A percentile compares a stretch with the other conserved stretches of the same genome.
Evolutionary conservation across 1,140 invertebrate species (phyloP).

Genomic region (Camponotus vicinus): DNA sequence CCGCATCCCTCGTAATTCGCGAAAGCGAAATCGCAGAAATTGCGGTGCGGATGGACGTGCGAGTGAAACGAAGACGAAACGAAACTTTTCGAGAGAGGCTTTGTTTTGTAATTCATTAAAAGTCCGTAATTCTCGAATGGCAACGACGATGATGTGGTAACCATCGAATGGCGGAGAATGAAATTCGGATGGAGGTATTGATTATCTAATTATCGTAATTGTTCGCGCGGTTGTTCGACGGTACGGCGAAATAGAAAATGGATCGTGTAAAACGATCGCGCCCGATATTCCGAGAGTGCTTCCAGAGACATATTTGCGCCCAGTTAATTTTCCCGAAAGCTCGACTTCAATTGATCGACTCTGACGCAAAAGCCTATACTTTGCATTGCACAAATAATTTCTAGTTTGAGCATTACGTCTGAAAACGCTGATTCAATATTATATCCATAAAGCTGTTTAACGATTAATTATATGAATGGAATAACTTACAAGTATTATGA

Average conservation of each 20-base stretch:
- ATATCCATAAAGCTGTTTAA: neutral
- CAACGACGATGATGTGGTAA: neutral
- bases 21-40: conserved; percentile 56
- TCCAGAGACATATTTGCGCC: neutral
- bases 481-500: conserved; percentile 18
- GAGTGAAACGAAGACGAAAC: conserved; percentile 18
- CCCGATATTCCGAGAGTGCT: neutral
- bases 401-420: neutral
- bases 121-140: conserved; percentile 58
- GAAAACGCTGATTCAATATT: conserved; percentile 15
- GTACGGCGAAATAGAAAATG: conserved; percentile 32
- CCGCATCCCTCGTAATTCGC: conserved; percentile 44
- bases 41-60: neutral
- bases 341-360: neutral
- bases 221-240: conserved; percentile 62
- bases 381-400: conserved; percentile 30
- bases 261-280: conserved; percentile 55
- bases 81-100: conserved; percentile 66
- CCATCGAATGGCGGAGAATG: neutral
- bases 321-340: conserved; percentile 32
- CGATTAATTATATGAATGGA: conserved; percentile 42
- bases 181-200: conserved; percentile 53
- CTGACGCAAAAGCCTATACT: neutral
- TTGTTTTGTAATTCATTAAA: conserved; percentile 78
- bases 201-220: conserved; percentile 78